Base-by-base conservation (phyloP, 2,113 vertebrate genomes). In the Corythornis madagascariensis region DNA sequence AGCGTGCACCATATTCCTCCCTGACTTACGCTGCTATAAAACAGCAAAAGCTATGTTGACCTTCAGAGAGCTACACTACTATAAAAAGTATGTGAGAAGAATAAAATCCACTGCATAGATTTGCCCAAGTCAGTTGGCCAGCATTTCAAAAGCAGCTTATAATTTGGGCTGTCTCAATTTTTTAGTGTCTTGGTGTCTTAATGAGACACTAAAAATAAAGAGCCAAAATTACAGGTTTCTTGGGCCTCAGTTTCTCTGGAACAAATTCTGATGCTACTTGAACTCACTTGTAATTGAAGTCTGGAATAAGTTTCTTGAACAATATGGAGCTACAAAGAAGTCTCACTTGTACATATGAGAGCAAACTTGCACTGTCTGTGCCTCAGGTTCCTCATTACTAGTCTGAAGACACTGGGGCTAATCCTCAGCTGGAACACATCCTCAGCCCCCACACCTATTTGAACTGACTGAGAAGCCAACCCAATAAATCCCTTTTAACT, bases 121-220 rank as follows among this genome's bases (percentile, higher is more conserved):
- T 72, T 83, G 61, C 24, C 73, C 43, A 65, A 92, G 66, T 87
- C 33, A 67, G 19, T 67, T 1, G 1, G 75, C 47, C 63, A 93
- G 31, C 56, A 57, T 86, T 93, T 75, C 38, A 87, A 84, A 94
- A 94, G 77, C n/a, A 85, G 45, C 80, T 90, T 95, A 40, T 93
- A 95, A 95, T 96, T 96, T 96, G 90, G 81, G 53, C 55, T 48
- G 63, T 81, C 63, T 84, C 71, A 79, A 16, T 63, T 93, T 93
- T 86, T 84, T 18, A 84, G 45, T 66, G 59, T 82, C 66, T 67
- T 74, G 16, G n/a, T 94, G 76, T 65, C 69, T 72, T 84, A 82
- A 89, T 17, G 59, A 48, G 66, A n/a, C 63, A 61, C 90, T 95
- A 93, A 95, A 96, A 96, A 95, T 95, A 96, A 59, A 89, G 92